Percentiles rank a stretch among this genome's conserved stretches.
Conservation (phyloP, 2,797 vertebrate species). For the Thalassophryne amazonica region DNA sequence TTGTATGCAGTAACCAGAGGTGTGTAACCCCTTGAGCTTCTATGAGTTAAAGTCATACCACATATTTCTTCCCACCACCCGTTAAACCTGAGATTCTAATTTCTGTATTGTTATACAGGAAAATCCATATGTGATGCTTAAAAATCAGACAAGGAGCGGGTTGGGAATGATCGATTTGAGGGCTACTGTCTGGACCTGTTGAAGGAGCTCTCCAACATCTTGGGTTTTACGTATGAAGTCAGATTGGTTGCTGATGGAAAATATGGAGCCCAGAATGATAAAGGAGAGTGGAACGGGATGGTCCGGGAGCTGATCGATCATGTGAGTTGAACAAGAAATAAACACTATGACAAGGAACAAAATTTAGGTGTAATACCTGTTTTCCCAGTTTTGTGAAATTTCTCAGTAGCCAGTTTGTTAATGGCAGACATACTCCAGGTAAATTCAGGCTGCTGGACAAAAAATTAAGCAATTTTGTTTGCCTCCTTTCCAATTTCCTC, state of each 20-base stretch:
- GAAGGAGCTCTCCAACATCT: conserved; percentile 93
- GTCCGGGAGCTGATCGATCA: conserved; percentile 97
- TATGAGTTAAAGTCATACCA: no score
- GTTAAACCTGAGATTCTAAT: neutral
- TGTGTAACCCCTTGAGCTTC: no score
- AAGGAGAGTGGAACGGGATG: conserved; percentile 99
- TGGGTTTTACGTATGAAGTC: conserved; percentile 96
- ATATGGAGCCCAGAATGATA: conserved; percentile 97
- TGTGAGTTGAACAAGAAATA: conserved; percentile 76
- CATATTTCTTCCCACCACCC: no score
- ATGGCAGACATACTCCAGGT: no score
- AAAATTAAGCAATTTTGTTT: no score
- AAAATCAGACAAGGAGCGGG: conserved; percentile 92
- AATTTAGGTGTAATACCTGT: no score
- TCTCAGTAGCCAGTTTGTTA: no score
- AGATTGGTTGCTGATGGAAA: conserved; percentile 94
- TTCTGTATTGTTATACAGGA: conserved; percentile 76
- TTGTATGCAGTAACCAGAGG: no score
- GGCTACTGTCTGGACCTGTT: conserved; percentile 96
- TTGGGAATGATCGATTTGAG: conserved; percentile 95
- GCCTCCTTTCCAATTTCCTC: no score
- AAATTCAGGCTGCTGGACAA: no score
- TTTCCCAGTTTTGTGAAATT: no score
- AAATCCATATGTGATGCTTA: conserved; percentile 97
- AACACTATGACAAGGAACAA: no score